Conservation (phyloP, 1,140 invertebrate species). For the Ridgeia piscesae region DNA sequence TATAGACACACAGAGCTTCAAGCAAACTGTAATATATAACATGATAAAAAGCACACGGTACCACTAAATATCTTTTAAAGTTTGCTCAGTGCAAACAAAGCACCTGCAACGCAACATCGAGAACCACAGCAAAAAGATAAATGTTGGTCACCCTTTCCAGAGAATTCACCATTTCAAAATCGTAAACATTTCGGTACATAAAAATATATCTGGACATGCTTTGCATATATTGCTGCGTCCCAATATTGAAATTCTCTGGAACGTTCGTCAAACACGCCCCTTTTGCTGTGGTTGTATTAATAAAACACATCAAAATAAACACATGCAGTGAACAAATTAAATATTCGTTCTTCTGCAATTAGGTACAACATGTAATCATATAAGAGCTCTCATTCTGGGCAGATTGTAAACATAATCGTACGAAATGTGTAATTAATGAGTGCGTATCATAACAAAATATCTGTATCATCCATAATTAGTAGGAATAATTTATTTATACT, state of each 20-base stretch:
- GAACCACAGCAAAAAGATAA: neutral
- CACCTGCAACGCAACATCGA: neutral
- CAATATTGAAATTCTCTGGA: neutral
- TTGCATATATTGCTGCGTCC: neutral
- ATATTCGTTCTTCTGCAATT: neutral
- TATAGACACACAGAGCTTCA: neutral
- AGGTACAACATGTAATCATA: neutral
- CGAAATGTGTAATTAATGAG: neutral
- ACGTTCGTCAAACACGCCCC: neutral
- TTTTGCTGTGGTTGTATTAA: neutral
- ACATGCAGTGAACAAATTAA: neutral
- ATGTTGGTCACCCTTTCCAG: neutral
- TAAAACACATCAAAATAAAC: neutral
- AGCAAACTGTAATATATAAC: neutral
- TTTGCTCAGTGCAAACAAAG: neutral
- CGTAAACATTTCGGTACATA: neutral
- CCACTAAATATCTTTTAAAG: neutral
- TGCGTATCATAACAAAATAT: neutral
- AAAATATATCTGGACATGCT: neutral
- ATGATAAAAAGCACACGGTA: neutral
- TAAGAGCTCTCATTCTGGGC: neutral
- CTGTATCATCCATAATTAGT: neutral
- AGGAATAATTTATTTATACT: neutral
- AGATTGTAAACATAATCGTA: neutral
- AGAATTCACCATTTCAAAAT: constrained; percentile 2